Base-by-base conservation (phyloP, 2,113 vertebrate genomes). In the Ailuropoda melanoleuca region DNA sequence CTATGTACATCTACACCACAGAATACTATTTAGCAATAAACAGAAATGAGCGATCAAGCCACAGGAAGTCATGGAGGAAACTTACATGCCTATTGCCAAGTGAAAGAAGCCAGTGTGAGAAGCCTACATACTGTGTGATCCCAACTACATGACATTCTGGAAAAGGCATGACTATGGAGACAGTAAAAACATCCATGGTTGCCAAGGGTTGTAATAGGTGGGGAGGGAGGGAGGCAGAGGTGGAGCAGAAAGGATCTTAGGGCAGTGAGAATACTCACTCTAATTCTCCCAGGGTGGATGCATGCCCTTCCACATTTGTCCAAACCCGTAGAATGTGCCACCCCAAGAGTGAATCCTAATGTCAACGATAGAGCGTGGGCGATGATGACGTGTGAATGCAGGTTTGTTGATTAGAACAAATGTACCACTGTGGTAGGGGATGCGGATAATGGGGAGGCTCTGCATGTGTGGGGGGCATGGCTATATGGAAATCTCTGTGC, bases 1-100 rank as follows among this genome's bases (percentile, higher is more conserved):
- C 43, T 14, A 26, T 53, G 43, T 24, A 26, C 18, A 24, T 19
- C 15, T 50, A 70, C 50, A 78, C 60, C 31, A 50, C 26, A n/a
- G 64, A 39, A 39, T 13, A 60, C 77, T 84, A 75, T 60, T 92
- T 24, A 80, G 62, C 55, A 43, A 55, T 74, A 21, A 55, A 53
- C 80, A 70, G 43, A 92, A 50, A 78, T 50, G 74, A 86, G 62
- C 34, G 72, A n/a, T 43, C 21, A 23, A 90, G 70, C 89, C 50
- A 81, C 21, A 72, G n/a, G 82, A 88, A 96, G 62, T 46, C 23
- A 37, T 18, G 55, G n/a, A 46, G 56, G 83, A 74, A 64, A 82
- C 55, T 48, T 37, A n/a, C 23, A 31, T 6, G 29, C 29, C 11
- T 18, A 43, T n/a, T 55, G 83, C 46, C 80, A 74, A 46, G 53